Evolutionary conservation across 2,888 invertebrate species (phyloP).

Genomic region (Mesorhabditis sp.): DNA sequence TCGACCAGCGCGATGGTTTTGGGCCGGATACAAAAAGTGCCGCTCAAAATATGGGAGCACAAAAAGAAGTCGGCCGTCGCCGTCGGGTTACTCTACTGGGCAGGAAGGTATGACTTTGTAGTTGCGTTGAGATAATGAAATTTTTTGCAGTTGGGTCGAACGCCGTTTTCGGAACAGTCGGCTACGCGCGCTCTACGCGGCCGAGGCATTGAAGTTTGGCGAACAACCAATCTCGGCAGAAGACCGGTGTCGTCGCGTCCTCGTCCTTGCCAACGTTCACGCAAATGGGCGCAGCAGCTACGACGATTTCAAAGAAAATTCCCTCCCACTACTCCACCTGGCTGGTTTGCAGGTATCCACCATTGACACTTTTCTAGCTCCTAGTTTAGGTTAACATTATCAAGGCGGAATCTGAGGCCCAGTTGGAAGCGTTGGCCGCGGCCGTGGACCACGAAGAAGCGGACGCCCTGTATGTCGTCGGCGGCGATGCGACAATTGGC

Average conservation of each 20-base stretch:
- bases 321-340: slow-evolving; percentile 50
- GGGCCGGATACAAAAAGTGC: too few relatives aligned
- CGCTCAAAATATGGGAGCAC: slow-evolving; percentile 27
- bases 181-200: slow-evolving; percentile 43
- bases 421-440: slow-evolving; percentile 43
- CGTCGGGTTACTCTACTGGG: slow-evolving; percentile 32
- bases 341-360: slow-evolving; percentile 50
- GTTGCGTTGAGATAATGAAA: slow-evolving; percentile 19
- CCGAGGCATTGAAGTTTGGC: slow-evolving; percentile 41
- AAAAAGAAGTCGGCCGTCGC: slow-evolving; percentile 44
- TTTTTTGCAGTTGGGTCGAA: not conserved
- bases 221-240: slow-evolving; percentile 38
- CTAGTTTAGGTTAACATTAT: not conserved
- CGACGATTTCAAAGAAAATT: slow-evolving; percentile 49
- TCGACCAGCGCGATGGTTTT: too few relatives aligned
- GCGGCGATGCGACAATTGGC: slow-evolving; percentile 54
- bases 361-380: not conserved
- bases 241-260: slow-evolving; percentile 39
- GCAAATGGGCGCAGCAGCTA: slow-evolving; percentile 42
- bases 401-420: slow-evolving; percentile 37
- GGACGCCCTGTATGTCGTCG: slow-evolving; percentile 51
- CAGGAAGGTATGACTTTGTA: slow-evolving; percentile 12
- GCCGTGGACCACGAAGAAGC: slow-evolving; percentile 49
- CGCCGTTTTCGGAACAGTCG: slow-evolving; percentile 32
- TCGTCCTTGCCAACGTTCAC: slow-evolving; percentile 44